Evolutionary conservation across 2,797 vertebrate species (phyloP).

Genomic region (Perdix hodgsoniae): DNA sequence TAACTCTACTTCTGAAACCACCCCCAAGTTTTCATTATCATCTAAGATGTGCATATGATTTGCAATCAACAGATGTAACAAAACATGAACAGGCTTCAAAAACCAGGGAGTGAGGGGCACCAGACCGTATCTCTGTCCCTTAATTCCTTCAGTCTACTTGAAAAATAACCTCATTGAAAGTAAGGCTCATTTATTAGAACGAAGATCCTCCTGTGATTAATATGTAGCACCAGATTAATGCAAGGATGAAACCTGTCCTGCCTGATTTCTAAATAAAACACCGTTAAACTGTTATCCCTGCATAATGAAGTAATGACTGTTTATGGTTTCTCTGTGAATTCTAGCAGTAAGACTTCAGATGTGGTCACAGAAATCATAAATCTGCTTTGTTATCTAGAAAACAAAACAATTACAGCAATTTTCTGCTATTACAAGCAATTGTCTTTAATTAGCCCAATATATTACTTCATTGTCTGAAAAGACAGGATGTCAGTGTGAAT

Average conservation of each 20-base stretch:
- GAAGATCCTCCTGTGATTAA: not conserved
- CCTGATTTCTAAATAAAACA: slow-evolving; percentile 1
- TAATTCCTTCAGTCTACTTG: not conserved
- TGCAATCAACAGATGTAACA: not conserved
- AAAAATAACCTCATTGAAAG: not conserved
- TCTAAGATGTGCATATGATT: not conserved
- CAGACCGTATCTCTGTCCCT: not conserved
- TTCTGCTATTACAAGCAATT: slow-evolving; percentile 56
- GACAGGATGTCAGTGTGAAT: slow-evolving; percentile 38
- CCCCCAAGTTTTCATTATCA: not conserved
- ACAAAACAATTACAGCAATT: slow-evolving; percentile 52
- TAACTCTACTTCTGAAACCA: not conserved
- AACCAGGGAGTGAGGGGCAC: not conserved
- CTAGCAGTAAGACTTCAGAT: not conserved
- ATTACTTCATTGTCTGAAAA: slow-evolving; percentile 47
- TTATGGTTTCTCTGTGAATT: slow-evolving; percentile 21
- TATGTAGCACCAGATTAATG: not conserved
- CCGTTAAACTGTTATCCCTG: not conserved
- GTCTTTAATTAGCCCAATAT: slow-evolving; percentile 52
- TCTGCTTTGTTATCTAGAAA: slow-evolving; percentile 36
- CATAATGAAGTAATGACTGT: slow-evolving; percentile 9
- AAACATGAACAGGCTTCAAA: not conserved
- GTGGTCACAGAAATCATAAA: slow-evolving; percentile 25
- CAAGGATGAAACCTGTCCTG: not conserved
- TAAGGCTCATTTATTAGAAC: not conserved